These are phyloP conservation scores for Deroplatys truncata DNA, from an alignment of 2,888 invertebrate genomes.

Conservation along the genomic window DNA sequence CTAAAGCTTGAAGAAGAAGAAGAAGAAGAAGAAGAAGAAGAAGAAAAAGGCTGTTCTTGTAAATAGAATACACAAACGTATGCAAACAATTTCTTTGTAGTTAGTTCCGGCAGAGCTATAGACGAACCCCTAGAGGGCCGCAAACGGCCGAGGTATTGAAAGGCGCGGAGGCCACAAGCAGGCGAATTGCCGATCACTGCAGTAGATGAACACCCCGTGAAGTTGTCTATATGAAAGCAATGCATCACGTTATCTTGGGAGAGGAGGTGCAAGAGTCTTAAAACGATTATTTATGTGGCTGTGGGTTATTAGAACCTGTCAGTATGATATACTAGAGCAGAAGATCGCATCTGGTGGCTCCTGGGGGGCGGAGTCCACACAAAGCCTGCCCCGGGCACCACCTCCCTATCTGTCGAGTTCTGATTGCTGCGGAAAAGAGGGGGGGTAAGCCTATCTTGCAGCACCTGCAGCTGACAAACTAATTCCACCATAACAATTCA, in stretches of 20 bases:
- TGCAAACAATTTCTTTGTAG: no score
- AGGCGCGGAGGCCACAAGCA: no score
- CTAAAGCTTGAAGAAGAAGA: no score
- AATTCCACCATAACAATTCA: slow-evolving; percentile 22
- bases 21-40: no score
- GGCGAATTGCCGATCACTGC: no score
- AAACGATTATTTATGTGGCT: not conserved
- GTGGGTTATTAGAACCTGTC: not conserved
- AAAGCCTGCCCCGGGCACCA: not conserved
- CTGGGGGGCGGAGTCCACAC: not conserved
- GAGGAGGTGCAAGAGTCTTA: not conserved
- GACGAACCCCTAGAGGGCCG: no score
- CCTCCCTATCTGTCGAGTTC: not conserved
- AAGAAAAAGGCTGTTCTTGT: no score
- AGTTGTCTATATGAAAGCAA: no score
- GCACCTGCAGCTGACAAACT: slow-evolving; percentile 25
- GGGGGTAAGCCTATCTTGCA: not conserved
- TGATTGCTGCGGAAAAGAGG: not conserved
- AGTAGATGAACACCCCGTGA: no score
- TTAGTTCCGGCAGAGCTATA: no score
- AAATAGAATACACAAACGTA: no score
- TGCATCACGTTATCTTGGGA: not conserved
- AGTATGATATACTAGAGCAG: not conserved
- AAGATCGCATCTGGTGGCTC: not conserved
- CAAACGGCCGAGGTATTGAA: no score